phyloP scores from a whole-genome alignment of 2,113 vertebrate genomes.

The Pseudopodoces humilis region DNA sequence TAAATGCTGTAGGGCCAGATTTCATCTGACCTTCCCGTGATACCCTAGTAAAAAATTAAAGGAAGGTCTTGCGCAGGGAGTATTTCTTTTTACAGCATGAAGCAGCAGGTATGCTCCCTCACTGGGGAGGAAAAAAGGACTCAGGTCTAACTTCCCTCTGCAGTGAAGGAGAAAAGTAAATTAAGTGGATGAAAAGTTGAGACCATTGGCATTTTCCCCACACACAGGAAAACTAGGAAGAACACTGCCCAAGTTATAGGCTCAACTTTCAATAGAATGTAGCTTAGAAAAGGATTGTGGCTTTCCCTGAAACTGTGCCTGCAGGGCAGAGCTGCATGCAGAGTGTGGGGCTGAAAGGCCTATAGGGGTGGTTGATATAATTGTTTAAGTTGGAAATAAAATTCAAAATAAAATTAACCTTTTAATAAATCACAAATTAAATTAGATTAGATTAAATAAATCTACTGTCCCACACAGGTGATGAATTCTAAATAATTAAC shows the following conservation, averaged over 20 bases:
- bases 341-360: background rate
- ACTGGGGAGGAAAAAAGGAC: background rate
- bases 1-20: slow-evolving; percentile 25
- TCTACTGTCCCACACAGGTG: background rate
- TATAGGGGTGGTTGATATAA: background rate
- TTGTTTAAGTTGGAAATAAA: background rate
- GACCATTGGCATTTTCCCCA: background rate
- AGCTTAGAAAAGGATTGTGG: background rate
- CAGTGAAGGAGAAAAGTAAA: background rate
- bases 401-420: background rate
- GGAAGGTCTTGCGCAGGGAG: background rate
- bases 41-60: slow-evolving; percentile 16
- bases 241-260: background rate
- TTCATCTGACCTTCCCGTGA: background rate
- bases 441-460: too few species aligned
- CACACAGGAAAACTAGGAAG: background rate
- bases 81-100: background rate
- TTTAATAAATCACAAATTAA: background rate
- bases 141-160: background rate
- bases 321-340: background rate
- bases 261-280: background rate
- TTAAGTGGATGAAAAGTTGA: background rate
- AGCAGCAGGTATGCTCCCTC: background rate
- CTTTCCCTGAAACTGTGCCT: background rate
- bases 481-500: background rate